Percentiles rank a stretch among this genome's conserved stretches.
Conservation (phyloP, 2,888 invertebrate genomes). For the Brachypalpus laphriformis region DNA sequence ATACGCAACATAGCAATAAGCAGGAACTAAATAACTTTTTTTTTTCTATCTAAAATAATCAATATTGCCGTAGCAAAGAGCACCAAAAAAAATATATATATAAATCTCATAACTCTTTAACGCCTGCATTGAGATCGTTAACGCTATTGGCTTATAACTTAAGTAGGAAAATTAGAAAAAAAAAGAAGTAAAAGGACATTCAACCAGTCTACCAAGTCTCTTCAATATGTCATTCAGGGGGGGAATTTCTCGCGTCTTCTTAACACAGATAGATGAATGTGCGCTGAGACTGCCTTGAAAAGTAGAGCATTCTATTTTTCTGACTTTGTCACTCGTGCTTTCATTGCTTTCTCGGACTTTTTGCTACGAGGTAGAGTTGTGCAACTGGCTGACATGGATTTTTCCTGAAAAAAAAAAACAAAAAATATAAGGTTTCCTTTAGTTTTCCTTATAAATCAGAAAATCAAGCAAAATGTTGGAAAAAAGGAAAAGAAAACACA, state of each 20-base stretch:
- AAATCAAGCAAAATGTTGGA: slow-evolving; percentile 3
- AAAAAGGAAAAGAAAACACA: slow-evolving; percentile 9
- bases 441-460: neutral
- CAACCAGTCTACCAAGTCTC: slow-evolving; percentile 69
- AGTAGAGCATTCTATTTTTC: slow-evolving; percentile 68
- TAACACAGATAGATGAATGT: slow-evolving; percentile 42
- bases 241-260: slow-evolving; percentile 37
- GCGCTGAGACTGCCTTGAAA: slow-evolving; percentile 37
- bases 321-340: slow-evolving; percentile 72
- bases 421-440: neutral
- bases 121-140: slow-evolving; percentile 53
- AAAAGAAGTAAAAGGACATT: slow-evolving; percentile 21
- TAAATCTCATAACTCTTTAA: slow-evolving; percentile 38
- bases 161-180: slow-evolving; percentile 40
- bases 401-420: slow-evolving; percentile 80
- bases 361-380: slow-evolving; percentile 82
- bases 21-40: slow-evolving; percentile 54
- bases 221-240: slow-evolving; percentile 67
- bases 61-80: slow-evolving; percentile 56
- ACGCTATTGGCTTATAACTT: slow-evolving; percentile 36
- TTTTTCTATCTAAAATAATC: slow-evolving; percentile 42
- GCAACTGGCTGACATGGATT: slow-evolving; percentile 82
- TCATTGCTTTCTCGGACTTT: slow-evolving; percentile 79
- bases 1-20: slow-evolving; percentile 30
- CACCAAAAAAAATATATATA: slow-evolving; percentile 60